These are phyloP conservation scores for Hyla sarda DNA, from an alignment of 2,113 vertebrate genomes.

Conservation along the genomic window DNA sequence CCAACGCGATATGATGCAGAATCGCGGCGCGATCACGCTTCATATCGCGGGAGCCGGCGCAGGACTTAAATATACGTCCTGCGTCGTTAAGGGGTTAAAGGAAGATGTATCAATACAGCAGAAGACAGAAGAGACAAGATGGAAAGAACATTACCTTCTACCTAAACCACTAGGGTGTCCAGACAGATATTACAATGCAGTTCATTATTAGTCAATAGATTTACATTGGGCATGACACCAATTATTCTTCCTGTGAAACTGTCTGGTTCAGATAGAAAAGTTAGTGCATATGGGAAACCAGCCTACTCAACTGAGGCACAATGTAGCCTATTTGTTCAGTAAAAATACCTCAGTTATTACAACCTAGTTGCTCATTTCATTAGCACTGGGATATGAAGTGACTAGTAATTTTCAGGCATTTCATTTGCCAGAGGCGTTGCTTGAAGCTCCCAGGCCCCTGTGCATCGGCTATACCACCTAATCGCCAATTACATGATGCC, in stretches of 20 bases:
- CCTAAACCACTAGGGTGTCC: background rate
- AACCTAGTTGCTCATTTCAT: background rate
- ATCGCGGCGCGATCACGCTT: too few species aligned
- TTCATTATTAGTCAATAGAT: background rate
- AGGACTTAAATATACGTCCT: too few species aligned
- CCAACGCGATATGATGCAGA: too few species aligned
- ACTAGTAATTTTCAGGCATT: background rate
- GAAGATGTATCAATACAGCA: too few species aligned
- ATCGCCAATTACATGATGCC: background rate
- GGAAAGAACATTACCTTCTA: too few species aligned
- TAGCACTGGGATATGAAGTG: background rate
- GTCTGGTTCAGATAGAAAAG: too few species aligned
- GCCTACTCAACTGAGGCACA: background rate
- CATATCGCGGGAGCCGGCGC: too few species aligned
- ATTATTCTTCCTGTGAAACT: background rate
- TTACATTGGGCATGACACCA: background rate
- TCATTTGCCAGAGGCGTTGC: constrained; percentile 1
- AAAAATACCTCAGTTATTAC: background rate
- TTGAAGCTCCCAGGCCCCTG: background rate
- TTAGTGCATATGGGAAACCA: background rate
- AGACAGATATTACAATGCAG: background rate
- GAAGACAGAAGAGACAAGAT: too few species aligned
- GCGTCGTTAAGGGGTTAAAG: too few species aligned
- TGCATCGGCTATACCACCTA: background rate
- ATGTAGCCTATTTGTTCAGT: background rate